Conservation (phyloP, 2,113 vertebrate species). For the Chaetodon auriga region DNA sequence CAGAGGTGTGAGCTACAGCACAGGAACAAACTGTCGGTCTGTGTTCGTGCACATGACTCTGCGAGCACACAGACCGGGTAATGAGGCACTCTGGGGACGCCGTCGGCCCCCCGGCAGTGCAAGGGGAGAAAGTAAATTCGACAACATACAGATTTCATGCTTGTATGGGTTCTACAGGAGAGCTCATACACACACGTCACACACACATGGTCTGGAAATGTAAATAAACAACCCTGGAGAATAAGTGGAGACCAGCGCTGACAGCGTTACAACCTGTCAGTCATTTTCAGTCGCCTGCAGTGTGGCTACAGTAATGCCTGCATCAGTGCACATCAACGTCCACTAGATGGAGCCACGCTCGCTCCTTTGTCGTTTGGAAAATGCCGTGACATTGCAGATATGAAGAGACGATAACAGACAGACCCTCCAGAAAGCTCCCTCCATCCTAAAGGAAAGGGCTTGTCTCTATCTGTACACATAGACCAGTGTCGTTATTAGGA, state of each 20-base stretch:
- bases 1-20: conserved; percentile 51
- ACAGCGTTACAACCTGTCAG: conserved; percentile 15
- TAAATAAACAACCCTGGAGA: conserved; percentile 47
- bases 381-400: conserved; percentile 42
- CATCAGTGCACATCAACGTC: conserved; percentile 47
- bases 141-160: conserved; percentile 45
- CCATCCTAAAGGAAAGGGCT: conserved; percentile 64
- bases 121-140: conserved; percentile 39
- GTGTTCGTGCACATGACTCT: conserved; percentile 28
- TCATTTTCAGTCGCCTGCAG: conserved; percentile 28
- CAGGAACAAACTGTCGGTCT: conserved; percentile 49
- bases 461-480: conserved; percentile 74
- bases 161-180: conserved; percentile 42
- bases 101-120: conserved; percentile 36
- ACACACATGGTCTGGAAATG: conserved; percentile 33
- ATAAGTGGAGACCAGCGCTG: conserved; percentile 33
- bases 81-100: conserved; percentile 52
- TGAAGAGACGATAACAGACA: conserved; percentile 68
- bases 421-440: conserved; percentile 74
- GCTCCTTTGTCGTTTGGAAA: conserved; percentile 17
- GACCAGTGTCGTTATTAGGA: conserved; percentile 72
- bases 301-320: conserved; percentile 56
- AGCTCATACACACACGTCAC: conserved; percentile 42
- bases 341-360: conserved; percentile 77
- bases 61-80: conserved; percentile 40